Evolutionary conservation across 2,113 vertebrate species (phyloP).

Genomic region (Pachycephala philippinensis): DNA sequence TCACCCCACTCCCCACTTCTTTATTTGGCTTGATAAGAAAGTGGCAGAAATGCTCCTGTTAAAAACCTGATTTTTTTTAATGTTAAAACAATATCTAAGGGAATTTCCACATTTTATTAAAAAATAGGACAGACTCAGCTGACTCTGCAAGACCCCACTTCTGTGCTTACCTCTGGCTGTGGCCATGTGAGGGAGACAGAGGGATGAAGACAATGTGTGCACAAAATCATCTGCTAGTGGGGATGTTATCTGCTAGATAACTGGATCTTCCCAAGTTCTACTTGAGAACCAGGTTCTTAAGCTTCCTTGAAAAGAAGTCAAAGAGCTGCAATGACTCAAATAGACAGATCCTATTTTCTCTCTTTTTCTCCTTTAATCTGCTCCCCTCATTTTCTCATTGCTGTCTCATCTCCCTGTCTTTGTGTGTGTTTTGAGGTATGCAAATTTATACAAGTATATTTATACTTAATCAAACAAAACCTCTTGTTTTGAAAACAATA

Average conservation of each 20-base stretch:
- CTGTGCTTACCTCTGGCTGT: neutral
- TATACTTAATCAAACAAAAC: neutral
- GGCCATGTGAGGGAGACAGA: neutral
- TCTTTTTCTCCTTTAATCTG: neutral
- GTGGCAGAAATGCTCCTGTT: neutral
- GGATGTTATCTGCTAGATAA: neutral
- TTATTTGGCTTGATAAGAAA: neutral
- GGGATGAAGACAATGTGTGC: neutral
- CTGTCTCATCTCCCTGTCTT: neutral
- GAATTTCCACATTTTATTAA: neutral
- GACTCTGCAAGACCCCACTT: neutral
- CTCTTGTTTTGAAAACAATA: neutral
- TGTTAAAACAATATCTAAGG: neutral
- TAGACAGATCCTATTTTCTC: neutral
- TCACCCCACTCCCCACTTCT: rapidly evolving
- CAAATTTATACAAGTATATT: neutral
- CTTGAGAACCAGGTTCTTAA: neutral
- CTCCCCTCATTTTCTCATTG: neutral
- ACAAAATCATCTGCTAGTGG: neutral
- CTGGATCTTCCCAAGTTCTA: neutral
- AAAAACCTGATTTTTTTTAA: neutral
- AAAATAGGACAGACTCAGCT: neutral
- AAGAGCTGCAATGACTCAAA: neutral
- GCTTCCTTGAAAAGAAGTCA: neutral
- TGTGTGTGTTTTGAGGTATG: neutral